These are phyloP conservation scores for Gambusia holbrooki DNA, from an alignment of 2,113 vertebrate species.

Conservation along the genomic window DNA sequence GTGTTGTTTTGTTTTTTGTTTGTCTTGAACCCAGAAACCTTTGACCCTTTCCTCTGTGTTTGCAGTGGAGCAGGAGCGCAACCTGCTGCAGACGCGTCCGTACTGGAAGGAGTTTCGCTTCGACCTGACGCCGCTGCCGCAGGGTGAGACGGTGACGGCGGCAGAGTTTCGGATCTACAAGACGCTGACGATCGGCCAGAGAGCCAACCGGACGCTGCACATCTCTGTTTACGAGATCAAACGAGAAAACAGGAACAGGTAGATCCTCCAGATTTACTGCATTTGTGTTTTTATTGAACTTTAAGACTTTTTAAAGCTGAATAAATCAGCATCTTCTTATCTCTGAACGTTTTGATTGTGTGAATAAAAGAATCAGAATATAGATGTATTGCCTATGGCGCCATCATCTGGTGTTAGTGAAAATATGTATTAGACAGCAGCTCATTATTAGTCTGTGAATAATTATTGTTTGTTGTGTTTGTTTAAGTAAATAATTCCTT, in stretches of 20 bases:
- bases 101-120: conserved; percentile 98
- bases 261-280: not conserved
- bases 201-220: conserved; percentile 87
- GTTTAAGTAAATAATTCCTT: too few species aligned
- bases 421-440: too few species aligned
- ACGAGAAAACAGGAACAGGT: conserved; percentile 86
- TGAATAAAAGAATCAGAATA: not conserved
- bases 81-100: conserved; percentile 85
- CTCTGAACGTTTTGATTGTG: not conserved
- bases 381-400: not conserved
- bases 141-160: conserved; percentile 87
- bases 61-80: conserved; percentile 90
- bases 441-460: too few species aligned
- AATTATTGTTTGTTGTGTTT: too few species aligned
- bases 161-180: conserved; percentile 96
- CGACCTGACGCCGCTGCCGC: conserved; percentile 91
- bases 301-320: not conserved
- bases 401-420: not conserved
- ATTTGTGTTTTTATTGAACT: not conserved
- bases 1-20: too few species aligned
- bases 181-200: conserved; percentile 77
- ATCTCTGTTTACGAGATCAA: conserved; percentile 90
- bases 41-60: not conserved
- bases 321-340: not conserved
- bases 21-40: too few species aligned